Base-by-base conservation (phyloP, 2,113 vertebrate species). In the Leptosomus discolor region DNA sequence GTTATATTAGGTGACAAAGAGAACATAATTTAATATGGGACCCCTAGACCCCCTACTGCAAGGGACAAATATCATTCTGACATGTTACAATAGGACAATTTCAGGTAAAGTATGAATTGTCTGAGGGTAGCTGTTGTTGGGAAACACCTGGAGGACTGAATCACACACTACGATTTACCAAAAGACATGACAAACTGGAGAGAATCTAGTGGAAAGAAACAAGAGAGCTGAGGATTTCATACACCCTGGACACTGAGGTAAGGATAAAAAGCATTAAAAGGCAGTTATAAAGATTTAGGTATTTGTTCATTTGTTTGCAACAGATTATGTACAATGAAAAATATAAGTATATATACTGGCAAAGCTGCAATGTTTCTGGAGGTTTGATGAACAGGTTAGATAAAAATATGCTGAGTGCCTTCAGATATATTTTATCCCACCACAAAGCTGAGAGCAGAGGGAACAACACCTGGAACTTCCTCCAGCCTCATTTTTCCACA, bases 261-360 rank as follows among this genome's bases (percentile, higher is more conserved):
- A 83, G 30, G 13, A 69, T 22, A 60, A 76, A 73, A 90, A 18
- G 2, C 26, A 4, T 58, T 78, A 21, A 50, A 81, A 85, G 26
- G 26, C 34, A 70, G 13, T 53, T 24, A 29, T 24, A 53, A 4
- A 26, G 8, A 16, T 85, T 79, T 32, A 71, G 18, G 22, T 71
- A 32, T 86, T 74, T 67, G 24, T 22, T 90, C 37, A 56, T 54
- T 91, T 63, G 19, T 86, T 84, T 94, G 30, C 54, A 74, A 67
- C 13, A 56, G 41, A 45, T 41, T 77, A 36, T 3, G 5, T 36
- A 22, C 20, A 15, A 87, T 45, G n/a, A 71, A 83, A 86, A 82
- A 71, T 30, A 9, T 3, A 32, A 69, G 12, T 11, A 60, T 51
- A 75, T 75, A 9, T 16, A 18, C 29, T 65, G 30, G 2, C n/a